Conservation (phyloP, 2,797 vertebrate species). For the Poecilia gillii region DNA sequence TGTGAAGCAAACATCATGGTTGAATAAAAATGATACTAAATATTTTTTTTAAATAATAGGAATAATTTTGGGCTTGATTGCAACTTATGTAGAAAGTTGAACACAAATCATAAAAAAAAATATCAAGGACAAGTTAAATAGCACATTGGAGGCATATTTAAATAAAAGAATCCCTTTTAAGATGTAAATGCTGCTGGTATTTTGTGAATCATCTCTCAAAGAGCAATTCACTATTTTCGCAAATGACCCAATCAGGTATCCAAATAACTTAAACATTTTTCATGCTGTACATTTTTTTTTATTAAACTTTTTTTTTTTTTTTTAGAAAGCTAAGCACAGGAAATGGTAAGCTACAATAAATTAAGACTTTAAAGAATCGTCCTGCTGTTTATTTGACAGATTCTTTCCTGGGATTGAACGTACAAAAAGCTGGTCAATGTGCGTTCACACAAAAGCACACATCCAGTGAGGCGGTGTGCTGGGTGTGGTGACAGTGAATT, state of each 20-base stretch:
- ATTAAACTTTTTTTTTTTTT: background rate
- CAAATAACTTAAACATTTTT: background rate
- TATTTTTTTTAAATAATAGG: background rate
- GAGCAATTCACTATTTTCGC: background rate
- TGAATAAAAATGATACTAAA: background rate
- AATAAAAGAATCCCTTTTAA: background rate
- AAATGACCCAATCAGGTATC: background rate
- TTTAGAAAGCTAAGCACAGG: background rate
- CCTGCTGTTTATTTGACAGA: conserved; percentile 30
- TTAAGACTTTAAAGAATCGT: conserved; percentile 22
- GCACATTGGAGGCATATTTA: background rate
- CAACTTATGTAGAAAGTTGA: background rate
- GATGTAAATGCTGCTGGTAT: background rate
- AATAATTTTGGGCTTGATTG: background rate
- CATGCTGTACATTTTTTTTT: background rate
- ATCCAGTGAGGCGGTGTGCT: conserved; percentile 14
- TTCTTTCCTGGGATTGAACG: conserved; percentile 6
- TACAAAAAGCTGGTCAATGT: conserved; percentile 28
- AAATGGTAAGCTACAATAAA: conserved; percentile 4
- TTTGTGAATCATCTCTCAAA: background rate
- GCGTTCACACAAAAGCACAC: conserved; percentile 13
- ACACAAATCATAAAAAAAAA: background rate
- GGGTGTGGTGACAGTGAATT: conserved; percentile 34
- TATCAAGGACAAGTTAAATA: background rate
- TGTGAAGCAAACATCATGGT: background rate